Base-by-base conservation (phyloP, 2,888 invertebrate genomes). In the Apamea crenata region DNA sequence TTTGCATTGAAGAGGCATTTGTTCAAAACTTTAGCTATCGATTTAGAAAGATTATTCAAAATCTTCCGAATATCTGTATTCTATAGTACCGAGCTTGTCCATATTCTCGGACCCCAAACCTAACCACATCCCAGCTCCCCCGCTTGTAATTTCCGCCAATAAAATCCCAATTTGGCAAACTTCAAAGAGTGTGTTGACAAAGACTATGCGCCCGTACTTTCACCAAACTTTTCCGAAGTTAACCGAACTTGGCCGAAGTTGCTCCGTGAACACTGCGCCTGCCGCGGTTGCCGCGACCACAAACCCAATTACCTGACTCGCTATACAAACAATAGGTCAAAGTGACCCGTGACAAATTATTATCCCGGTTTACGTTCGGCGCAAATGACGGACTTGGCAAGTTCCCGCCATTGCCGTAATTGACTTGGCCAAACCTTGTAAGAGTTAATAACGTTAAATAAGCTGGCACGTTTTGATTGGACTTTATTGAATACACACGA, bases 311-410 rank as follows among this genome's bases (percentile, higher is more conserved):
- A 86, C 84, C 81, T 84, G 86, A 77, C 80, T 81, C 63, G 78
- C 80, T 89, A 47, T 76, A 77, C 65, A 83, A 89, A 88, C 84
- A 87, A 78, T 85, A 76, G 73, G 68, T 81, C 81, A 68, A 74
- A 86, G 78, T 89, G 84, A 84, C 83, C 89, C 80, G 65, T 74
- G 86, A 87, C 82, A 81, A 87, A 89, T 87, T 80, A 82, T 87
- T 61, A 81, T 84, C 80, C 80, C 53, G 63, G 69, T 72, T 77
- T 75, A 67, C 59, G 73, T 81, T 81, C 36, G 76, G 76, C 56
- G 32, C 71, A 67, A 87, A 65, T 84, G 84, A 83, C 56, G 72
- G 66, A 76, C 84, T 78, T 67, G 70, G 14, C 83, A 75, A 86
- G 79, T 71, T 79, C 63, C n/a, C 29, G 32, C 69, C 84, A 78